phyloP scores from a whole-genome alignment of 1,140 invertebrate species.

The Drosophila sp. region DNA sequence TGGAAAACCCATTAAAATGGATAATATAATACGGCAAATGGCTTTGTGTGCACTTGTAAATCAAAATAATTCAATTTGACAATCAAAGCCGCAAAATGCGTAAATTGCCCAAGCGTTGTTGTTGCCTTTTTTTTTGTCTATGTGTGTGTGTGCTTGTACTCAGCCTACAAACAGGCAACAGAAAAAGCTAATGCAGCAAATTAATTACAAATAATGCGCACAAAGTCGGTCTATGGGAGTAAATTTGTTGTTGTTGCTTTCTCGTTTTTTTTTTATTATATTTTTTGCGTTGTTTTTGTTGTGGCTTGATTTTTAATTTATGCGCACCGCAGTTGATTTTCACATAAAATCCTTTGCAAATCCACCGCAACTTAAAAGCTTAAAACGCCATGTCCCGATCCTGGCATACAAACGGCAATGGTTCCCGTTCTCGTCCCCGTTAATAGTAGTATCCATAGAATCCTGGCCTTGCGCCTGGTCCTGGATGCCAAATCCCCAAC shows the following conservation, averaged over 20 bases:
- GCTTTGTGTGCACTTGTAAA: conserved; percentile 51
- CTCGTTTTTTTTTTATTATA: conserved; percentile 62
- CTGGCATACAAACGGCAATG: background rate
- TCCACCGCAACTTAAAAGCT: conserved; percentile 77
- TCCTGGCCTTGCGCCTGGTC: conserved; percentile 26
- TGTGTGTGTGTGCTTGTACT: conserved; percentile 6
- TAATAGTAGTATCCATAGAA: conserved; percentile 24
- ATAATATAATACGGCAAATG: conserved; percentile 61
- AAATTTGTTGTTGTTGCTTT: conserved; percentile 36
- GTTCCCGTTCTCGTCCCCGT: background rate
- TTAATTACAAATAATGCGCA: conserved; percentile 74
- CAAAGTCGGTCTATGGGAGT: conserved; percentile 22
- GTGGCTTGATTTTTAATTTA: conserved; percentile 75
- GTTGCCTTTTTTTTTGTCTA: background rate
- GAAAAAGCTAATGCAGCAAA: conserved; percentile 69
- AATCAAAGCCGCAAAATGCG: conserved; percentile 64
- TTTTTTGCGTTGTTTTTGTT: conserved; percentile 34
- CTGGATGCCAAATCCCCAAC: conserved; percentile 67
- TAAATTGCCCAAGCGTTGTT: conserved; percentile 51
- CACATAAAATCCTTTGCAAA: conserved; percentile 76
- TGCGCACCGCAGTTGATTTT: conserved; percentile 77
- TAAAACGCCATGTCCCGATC: conserved; percentile 62
- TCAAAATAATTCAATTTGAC: conserved; percentile 74
- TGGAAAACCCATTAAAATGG: conserved; percentile 49
- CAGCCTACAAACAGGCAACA: conserved; percentile 1